A percentile compares a stretch with the other conserved stretches of the same genome.
Evolutionary conservation across 2,113 vertebrate species (phyloP).

Genomic region (Eclectus roratus): DNA sequence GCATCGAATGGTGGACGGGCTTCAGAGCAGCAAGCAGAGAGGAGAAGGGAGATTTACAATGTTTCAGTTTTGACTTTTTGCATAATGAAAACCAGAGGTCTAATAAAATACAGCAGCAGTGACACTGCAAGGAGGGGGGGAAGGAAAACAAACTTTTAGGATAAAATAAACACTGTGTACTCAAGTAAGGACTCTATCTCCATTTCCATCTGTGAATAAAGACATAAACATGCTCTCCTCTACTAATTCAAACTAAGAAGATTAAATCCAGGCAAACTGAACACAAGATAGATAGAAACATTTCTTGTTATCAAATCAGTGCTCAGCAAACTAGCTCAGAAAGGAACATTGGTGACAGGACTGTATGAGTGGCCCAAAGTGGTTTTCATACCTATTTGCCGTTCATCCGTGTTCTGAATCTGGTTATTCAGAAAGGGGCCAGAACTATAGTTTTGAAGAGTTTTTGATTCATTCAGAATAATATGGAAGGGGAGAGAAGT

Average conservation of each 20-base stretch:
- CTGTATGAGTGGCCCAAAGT: neutral
- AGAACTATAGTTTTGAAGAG: neutral
- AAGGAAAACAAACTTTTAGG: neutral
- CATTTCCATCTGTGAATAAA: neutral
- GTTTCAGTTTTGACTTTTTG: slow-evolving; percentile 59
- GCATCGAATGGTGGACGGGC: neutral
- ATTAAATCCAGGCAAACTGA: neutral
- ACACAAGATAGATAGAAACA: neutral
- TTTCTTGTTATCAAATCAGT: neutral
- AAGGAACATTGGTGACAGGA: neutral
- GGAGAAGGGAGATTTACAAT: slow-evolving; percentile 57
- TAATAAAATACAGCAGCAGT: slow-evolving; percentile 64
- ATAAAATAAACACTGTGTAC: neutral
- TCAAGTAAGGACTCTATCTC: slow-evolving; percentile 4
- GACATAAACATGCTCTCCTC: neutral
- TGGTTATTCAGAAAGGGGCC: neutral
- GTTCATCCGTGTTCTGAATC: neutral
- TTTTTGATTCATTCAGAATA: neutral
- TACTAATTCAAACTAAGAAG: neutral
- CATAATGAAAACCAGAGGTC: slow-evolving; percentile 70
- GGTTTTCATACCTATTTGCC: neutral
- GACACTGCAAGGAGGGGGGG: neutral
- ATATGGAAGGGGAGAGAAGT: neutral
- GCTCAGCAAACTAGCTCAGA: neutral
- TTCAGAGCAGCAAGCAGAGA: neutral